Base-by-base conservation (phyloP, 2,797 vertebrate genomes). In the Myotis myotis region DNA sequence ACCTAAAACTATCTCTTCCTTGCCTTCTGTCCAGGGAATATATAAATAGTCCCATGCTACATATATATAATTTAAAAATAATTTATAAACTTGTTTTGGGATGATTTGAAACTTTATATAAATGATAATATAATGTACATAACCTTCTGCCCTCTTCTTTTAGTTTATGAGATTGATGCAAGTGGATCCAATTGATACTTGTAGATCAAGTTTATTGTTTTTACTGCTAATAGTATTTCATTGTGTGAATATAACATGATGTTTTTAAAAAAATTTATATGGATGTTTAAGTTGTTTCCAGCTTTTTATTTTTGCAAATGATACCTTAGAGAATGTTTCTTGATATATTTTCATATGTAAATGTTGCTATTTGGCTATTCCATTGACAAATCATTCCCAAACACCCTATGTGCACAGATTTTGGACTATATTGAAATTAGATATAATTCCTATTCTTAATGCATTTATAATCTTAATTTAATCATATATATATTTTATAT, bases 271-370 rank as follows among this genome's bases (percentile, higher is more conserved):
- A 86, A 79, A 75, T 80, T 91, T 15, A 25, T 81, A 41, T 60
- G 49, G 2, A 62, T 72, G 16, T 10, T 38, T 57, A 89, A 72
- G 51, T 89, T 93, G 33, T 88, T 92, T 95, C 19, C 10, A 82
- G 28, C 4, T 89, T 95, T 87, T 91, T 23, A 88, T 11, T 87
- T 94, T 93, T 95, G 28, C 16, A 92, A 91, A 66, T 89, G 6
- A 86, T 85, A 30, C 44, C 19, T 5, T 38, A 66, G 15, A 86
- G 17, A 92, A 72, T 28, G 33, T 87, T 92, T 23, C 22, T 74
- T 62, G 30, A 60, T 17, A 66, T 66, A 30, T 85, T 28, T 80
- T 87, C 53, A 86, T 78, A 33, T 30, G 0, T 57, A 89, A 78
- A 81, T 62, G 10, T 8, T 74, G 4, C 33, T 93, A 25, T 8